A percentile compares a stretch with the other conserved stretches of the same genome.
Evolutionary conservation across 2,113 vertebrate species (phyloP).

Genomic region (Proteles cristata): DNA sequence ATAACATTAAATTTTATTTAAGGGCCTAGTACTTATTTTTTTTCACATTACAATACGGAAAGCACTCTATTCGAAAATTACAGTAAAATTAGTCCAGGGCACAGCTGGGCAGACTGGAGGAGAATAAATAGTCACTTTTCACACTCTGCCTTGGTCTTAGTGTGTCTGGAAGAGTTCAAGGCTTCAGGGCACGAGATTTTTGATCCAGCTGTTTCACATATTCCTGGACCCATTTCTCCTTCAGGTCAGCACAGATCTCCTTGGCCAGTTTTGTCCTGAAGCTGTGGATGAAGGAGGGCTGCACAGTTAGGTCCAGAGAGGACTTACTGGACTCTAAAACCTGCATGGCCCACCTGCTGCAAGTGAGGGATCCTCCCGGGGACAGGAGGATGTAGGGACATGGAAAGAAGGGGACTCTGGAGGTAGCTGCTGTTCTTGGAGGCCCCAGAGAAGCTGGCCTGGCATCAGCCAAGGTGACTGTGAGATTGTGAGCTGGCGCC

Average conservation of each 20-base stretch:
- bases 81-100: neutral
- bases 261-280: neutral
- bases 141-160: neutral
- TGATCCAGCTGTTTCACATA: neutral
- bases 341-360: too few relatives aligned
- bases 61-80: neutral
- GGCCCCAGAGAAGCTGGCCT: accelerated
- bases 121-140: neutral
- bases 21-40: neutral
- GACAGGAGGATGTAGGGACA: neutral
- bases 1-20: neutral
- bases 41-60: neutral
- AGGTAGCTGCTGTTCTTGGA: neutral
- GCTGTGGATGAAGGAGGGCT: neutral
- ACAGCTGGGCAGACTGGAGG: too few relatives aligned
- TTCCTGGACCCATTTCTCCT: neutral
- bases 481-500: neutral
- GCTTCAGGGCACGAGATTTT: neutral
- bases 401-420: neutral
- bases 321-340: neutral
- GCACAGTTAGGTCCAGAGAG: neutral
- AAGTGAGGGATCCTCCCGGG: neutral
- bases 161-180: neutral
- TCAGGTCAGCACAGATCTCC: neutral
- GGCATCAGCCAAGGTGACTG: neutral